Evolutionary conservation across 2,797 vertebrate species (phyloP), one percentile per base, ranked within the genome.

Genomic region (Macropus fuliginosus): DNA sequence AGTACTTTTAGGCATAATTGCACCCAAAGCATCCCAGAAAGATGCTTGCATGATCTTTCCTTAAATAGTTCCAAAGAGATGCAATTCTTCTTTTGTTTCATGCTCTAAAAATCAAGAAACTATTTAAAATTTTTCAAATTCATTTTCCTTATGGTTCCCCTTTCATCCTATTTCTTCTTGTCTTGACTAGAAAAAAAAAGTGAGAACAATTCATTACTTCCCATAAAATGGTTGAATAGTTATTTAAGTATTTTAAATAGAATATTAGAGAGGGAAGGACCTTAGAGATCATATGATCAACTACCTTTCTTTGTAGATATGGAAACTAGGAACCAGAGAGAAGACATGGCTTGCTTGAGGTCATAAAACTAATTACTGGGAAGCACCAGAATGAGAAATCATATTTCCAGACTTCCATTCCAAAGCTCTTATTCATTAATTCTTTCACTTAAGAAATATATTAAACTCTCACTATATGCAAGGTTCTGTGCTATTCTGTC

Each of bases 121-220:
- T 62, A 31, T 28, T n/a, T n/a, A 18, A 24, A 40, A 74, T 18
- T 74, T 74, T 74, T 40, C 16, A 59, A 31, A 40, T 40, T 16
- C 4, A 34, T 81, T 95, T 55, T 89, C 28, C 16, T 93, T 92
- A 52, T 13, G 55, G 93, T 62, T 55, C 52, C 94, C 91, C 50
- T 62, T 94, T 94, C 52, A 93, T 89, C 21, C 89, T 93, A 92
- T 55, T 94, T 14, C 54, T 50, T 93, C n/a, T 28, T 94, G 55
- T 93, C 29, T 16, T 56, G 50, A 62, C 28, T 92, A 93, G 40
- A 62, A 13, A 93, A 95, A 50, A 94, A 92, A 66, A 40, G 94
- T 21, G 29, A 89, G 8, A 96, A 52, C 62, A 95, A 34, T 91
- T 94, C 57, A 91, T 24, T n/a, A 89, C 52, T 74, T 6, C 52